Percentiles rank a stretch among this genome's conserved stretches.
phyloP scores from a whole-genome alignment of 2,113 vertebrate species.

The Semnornis frantzii region DNA sequence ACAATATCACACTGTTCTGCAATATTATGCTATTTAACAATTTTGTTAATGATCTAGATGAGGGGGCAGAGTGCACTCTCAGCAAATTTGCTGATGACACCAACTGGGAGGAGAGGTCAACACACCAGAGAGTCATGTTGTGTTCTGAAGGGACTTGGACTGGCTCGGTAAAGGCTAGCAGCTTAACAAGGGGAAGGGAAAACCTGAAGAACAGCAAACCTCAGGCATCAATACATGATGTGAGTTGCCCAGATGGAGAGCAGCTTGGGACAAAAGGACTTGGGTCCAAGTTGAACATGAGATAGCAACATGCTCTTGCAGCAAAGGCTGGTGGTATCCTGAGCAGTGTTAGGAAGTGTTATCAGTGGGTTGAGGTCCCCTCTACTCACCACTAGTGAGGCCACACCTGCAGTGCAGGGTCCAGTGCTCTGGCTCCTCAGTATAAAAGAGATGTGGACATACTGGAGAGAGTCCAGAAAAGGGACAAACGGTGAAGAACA shows the following conservation, averaged over 20 bases:
- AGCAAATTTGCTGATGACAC: background rate
- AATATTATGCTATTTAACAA: background rate
- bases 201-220: background rate
- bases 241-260: background rate
- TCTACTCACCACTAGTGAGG: background rate
- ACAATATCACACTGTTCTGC: background rate
- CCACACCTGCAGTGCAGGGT: background rate
- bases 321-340: background rate
- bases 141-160: background rate
- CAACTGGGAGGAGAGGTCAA: background rate
- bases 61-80: background rate
- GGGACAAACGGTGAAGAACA: background rate
- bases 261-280: background rate
- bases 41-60: background rate
- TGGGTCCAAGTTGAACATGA: background rate
- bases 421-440: background rate
- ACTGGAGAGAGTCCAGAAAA: background rate
- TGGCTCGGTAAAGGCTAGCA: background rate
- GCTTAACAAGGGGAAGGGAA: background rate
- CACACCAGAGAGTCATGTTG: rapidly evolving
- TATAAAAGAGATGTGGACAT: background rate
- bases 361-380: background rate
- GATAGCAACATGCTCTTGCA: background rate
- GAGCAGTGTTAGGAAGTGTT: background rate
- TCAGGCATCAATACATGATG: background rate